These are phyloP conservation scores for Pseudeuparius sepicola DNA, from an alignment of 2,888 invertebrate species.

Conservation along the genomic window DNA sequence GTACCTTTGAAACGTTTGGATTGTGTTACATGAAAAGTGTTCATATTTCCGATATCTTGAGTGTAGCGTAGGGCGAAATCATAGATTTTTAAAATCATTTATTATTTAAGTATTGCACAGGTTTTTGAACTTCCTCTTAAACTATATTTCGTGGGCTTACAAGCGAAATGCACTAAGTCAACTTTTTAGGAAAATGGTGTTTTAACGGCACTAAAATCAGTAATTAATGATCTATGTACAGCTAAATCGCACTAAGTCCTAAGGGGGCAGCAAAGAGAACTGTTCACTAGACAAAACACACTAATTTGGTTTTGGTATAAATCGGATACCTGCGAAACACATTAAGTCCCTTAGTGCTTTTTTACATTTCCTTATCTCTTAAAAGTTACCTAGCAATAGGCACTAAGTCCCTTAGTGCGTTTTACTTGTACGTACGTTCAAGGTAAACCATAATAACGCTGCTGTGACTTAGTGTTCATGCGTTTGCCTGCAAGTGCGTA, in stretches of 20 bases:
- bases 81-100: too few relatives aligned
- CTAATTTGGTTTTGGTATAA: constrained; percentile 6
- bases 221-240: not conserved
- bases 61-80: too few relatives aligned
- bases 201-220: constrained; percentile 1
- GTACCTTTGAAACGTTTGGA: too few relatives aligned
- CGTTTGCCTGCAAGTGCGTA: constrained; percentile 4
- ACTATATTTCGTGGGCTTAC: constrained; percentile 3
- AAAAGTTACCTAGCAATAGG: constrained; percentile 6
- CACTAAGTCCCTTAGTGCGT: constrained; percentile 5
- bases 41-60: too few relatives aligned
- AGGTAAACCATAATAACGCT: not conserved
- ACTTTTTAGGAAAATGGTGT: not conserved
- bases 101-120: too few relatives aligned
- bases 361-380: constrained; percentile 2
- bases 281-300: too few relatives aligned
- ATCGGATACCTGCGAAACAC: constrained; percentile 5
- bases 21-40: too few relatives aligned
- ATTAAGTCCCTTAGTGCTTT: constrained; percentile 6
- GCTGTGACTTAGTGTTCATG: constrained; percentile 5
- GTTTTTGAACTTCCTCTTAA: too few relatives aligned
- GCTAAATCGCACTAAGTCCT: constrained; percentile 3
- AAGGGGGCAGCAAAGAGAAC: not conserved
- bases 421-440: constrained; percentile 2
- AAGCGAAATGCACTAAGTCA: constrained; percentile 2